Evolutionary conservation across 1,140 invertebrate genomes (phyloP).

Genomic region (Ostrea edulis): DNA sequence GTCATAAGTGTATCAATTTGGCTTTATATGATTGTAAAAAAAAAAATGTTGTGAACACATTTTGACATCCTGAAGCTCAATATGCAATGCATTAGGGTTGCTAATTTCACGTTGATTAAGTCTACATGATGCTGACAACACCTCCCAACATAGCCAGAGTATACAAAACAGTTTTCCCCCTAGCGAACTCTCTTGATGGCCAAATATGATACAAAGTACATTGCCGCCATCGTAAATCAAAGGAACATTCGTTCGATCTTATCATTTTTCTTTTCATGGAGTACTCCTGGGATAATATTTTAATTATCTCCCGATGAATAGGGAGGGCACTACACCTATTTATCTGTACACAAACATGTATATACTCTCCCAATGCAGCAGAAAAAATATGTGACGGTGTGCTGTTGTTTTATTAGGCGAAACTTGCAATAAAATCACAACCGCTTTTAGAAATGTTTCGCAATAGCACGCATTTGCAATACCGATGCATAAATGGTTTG

Average conservation of each 20-base stretch:
- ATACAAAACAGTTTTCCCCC: background rate
- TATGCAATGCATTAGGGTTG: background rate
- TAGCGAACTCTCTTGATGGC: background rate
- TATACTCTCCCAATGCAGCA: too few species aligned
- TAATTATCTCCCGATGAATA: background rate
- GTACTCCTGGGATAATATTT: conserved; percentile 19
- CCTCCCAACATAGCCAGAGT: background rate
- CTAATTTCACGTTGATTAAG: background rate
- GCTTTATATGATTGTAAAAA: too few species aligned
- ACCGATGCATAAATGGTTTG: too few species aligned
- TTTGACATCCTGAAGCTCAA: too few species aligned
- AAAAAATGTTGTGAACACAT: too few species aligned
- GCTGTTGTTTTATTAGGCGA: too few species aligned
- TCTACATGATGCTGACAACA: background rate
- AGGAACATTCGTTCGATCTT: background rate
- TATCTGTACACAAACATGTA: background rate
- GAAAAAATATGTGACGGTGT: too few species aligned
- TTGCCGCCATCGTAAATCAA: background rate
- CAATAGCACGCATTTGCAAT: too few species aligned
- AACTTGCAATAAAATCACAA: too few species aligned
- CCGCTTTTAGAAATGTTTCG: too few species aligned
- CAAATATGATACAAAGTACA: conserved; percentile 3
- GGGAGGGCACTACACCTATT: background rate
- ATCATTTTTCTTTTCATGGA: background rate
- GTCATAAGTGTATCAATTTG: too few species aligned